Evolutionary conservation across 1,140 invertebrate genomes (phyloP), one percentile per base, ranked within the genome.

Genomic region (Drosophila yakuba): DNA sequence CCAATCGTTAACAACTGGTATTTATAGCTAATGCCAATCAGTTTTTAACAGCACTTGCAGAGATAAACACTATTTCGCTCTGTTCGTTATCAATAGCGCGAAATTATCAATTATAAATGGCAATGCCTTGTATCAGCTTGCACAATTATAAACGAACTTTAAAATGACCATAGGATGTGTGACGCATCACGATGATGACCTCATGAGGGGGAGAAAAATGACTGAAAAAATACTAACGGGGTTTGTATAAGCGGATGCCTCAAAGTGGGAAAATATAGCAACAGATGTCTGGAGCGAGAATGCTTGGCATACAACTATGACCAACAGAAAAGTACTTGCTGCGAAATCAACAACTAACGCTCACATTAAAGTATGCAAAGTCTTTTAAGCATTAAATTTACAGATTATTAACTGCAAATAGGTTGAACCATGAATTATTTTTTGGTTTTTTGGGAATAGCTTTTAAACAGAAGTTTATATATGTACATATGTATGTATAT

Each of bases 161-260:
- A 4, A 32, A 69, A 64, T 56, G 41, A 39, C 67, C 63, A 39
- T n/a, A 20, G 39, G 43, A 28, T 45, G 51, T 25, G 52, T 75
- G 72, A 54, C 71, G 39, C 73, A 75, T 58, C 15, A 12, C 36
- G 47, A 58, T 75, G 73, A 75, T 75, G 73, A 75, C 45, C 41
- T 75, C 73, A 75, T 73, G 23, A n/a, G 6, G 36, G 35, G 23
- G 11, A 57, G 51, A 39, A 43, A 28, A 59, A 38, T 28, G 36
- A 59, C 39, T 28, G 11, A 48, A 28, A 38, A 43, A 58, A 20
- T 17, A 48, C 12, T 11, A 20, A 43, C 7, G 38, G 25, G 25
- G 25, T 20, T 20, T 20, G 20, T 25, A 25, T 25, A 23, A 10
- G 43, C 32, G 57, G 32, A 23, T 39, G 32, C 32, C 7, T 32